Percentiles rank a stretch among this genome's conserved stretches.
Evolutionary conservation across 2,113 vertebrate species (phyloP).

Genomic region (Peromyscus maniculatus): DNA sequence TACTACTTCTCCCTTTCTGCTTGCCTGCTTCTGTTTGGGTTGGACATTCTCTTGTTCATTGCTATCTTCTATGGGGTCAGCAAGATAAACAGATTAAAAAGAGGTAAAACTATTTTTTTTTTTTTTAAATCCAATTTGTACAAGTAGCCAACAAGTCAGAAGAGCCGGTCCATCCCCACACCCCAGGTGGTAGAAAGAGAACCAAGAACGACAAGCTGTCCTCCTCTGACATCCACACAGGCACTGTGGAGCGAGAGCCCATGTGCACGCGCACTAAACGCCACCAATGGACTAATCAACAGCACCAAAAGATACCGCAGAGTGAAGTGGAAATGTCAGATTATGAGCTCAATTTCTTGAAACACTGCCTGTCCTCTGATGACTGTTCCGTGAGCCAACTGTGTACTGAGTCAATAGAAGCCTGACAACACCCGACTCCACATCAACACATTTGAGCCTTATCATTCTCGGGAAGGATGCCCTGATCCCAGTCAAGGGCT

Average conservation of each 20-base stretch:
- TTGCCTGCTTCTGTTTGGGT: background rate
- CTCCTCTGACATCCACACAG: background rate
- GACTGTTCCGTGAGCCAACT: no score
- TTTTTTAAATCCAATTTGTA: background rate
- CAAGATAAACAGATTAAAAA: background rate
- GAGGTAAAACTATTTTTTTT: background rate
- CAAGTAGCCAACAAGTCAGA: background rate
- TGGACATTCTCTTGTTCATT: background rate
- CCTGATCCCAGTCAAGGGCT: background rate
- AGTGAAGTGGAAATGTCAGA: conserved; percentile 10
- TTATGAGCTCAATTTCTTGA: background rate
- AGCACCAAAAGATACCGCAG: background rate
- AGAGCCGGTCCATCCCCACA: background rate
- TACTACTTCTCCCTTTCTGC: background rate
- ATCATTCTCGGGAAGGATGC: background rate
- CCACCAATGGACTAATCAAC: background rate
- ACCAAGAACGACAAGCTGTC: no score
- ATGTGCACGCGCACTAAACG: background rate
- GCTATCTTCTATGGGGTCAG: background rate
- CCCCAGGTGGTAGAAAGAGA: no score
- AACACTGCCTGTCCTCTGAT: background rate
- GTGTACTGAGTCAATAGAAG: background rate
- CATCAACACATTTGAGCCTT: background rate
- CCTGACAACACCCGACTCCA: background rate
- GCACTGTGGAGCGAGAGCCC: no score